Conservation (phyloP, 1,140 invertebrate species). For the Leptinotarsa lineolata region DNA sequence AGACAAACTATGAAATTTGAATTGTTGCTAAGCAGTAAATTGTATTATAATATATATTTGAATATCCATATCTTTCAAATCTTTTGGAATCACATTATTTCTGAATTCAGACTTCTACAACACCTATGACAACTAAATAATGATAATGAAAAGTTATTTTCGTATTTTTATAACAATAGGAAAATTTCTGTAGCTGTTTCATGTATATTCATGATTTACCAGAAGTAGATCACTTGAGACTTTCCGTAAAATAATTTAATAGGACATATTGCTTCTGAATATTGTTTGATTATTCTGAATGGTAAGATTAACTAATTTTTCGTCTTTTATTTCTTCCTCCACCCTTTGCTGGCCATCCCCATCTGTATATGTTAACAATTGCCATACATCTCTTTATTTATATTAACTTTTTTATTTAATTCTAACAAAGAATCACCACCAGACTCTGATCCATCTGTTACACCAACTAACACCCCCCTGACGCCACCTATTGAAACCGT, state of each 20-base stretch:
- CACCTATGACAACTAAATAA: no score
- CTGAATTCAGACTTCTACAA: no score
- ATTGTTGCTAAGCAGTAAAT: no score
- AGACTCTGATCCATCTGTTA: slow-evolving; percentile 42
- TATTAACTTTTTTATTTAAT: slow-evolving; percentile 31
- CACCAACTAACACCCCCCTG: slow-evolving; percentile 40
- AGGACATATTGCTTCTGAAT: neutral
- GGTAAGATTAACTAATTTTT: slow-evolving; percentile 10
- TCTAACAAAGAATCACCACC: slow-evolving; percentile 39
- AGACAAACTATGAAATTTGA: no score
- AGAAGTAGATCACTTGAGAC: no score
- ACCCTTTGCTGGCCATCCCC: slow-evolving; percentile 38
- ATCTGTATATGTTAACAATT: slow-evolving; percentile 30
- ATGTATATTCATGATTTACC: no score
- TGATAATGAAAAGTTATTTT: no score
- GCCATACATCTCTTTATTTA: slow-evolving; percentile 1
- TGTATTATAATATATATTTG: no score
- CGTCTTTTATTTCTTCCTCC: slow-evolving; percentile 44
- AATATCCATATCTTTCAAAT: no score
- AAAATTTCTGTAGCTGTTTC: no score
- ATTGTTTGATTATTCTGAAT: neutral
- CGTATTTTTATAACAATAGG: no score
- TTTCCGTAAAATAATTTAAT: neutral
- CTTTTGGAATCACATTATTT: no score
- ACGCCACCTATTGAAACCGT: neutral